Evolutionary conservation across 2,888 invertebrate genomes (phyloP).

Genomic region (Stenotaenia linearis): DNA sequence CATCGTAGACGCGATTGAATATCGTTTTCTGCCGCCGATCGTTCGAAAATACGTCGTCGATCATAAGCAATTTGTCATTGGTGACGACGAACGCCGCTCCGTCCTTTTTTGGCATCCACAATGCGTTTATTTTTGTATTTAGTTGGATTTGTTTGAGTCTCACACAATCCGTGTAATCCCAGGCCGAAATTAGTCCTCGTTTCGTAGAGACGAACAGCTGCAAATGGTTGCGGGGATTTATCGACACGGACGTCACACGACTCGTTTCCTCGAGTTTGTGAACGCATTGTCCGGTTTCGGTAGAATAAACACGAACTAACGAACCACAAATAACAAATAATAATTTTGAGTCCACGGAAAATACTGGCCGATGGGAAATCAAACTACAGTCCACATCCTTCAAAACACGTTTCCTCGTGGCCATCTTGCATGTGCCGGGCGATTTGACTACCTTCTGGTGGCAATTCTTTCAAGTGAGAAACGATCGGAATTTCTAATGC

Average conservation of each 20-base stretch:
- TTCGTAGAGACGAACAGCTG: background rate
- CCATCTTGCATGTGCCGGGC: no score
- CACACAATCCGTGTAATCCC: background rate
- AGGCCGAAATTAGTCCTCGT: background rate
- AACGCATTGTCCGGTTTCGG: background rate
- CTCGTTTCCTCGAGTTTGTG: background rate
- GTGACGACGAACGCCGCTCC: background rate
- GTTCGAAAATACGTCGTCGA: background rate
- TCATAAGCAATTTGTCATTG: background rate
- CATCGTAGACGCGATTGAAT: background rate
- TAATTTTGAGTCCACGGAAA: background rate
- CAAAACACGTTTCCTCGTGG: background rate
- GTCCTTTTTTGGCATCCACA: background rate
- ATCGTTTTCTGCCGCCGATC: background rate
- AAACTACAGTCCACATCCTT: background rate
- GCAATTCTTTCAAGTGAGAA: no score
- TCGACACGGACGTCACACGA: background rate
- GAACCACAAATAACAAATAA: background rate
- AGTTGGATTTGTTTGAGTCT: background rate
- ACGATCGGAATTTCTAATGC: no score
- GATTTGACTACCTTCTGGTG: no score
- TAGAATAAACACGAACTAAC: background rate
- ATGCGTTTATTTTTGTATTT: background rate
- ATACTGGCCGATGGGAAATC: background rate
- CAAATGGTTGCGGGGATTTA: background rate